These are phyloP conservation scores for Pseudachorutes palmiensis DNA, from an alignment of 1,140 invertebrate genomes.

Conservation along the genomic window DNA sequence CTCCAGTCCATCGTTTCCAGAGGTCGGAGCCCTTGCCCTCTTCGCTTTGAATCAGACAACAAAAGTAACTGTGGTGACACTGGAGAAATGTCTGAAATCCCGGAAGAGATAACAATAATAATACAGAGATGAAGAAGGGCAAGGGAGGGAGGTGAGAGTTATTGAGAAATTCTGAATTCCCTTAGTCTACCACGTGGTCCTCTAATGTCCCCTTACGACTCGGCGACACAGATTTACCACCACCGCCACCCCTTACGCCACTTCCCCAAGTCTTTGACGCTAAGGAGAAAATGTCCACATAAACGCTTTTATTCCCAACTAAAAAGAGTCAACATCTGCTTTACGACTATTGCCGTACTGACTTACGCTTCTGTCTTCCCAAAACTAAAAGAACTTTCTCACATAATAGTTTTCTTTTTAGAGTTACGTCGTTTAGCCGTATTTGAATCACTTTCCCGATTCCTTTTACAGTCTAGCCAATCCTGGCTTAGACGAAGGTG, in stretches of 20 bases:
- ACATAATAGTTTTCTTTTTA: not conserved
- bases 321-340: slow-evolving; percentile 17
- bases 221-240: not conserved
- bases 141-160: not conserved
- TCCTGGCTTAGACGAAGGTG: too few relatives aligned
- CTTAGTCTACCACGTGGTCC: not conserved
- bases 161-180: not conserved
- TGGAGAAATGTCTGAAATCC: not conserved
- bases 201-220: not conserved
- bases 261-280: slow-evolving; percentile 6
- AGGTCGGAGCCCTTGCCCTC: not conserved
- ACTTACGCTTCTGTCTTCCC: not conserved
- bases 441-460: too few relatives aligned
- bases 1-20: not conserved
- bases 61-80: not conserved
- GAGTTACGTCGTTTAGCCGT: not conserved
- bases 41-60: not conserved
- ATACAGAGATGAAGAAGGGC: not conserved
- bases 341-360: slow-evolving; percentile 14
- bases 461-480: too few relatives aligned
- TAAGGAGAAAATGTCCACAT: slow-evolving; percentile 17
- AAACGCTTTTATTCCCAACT: slow-evolving; percentile 4
- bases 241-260: not conserved
- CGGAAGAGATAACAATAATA: not conserved
- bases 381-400: too few relatives aligned